Percentiles rank a stretch among this genome's conserved stretches.
phyloP scores from a whole-genome alignment of 2,113 vertebrate species.

The Sinocyclocheilus anophthalmus region DNA sequence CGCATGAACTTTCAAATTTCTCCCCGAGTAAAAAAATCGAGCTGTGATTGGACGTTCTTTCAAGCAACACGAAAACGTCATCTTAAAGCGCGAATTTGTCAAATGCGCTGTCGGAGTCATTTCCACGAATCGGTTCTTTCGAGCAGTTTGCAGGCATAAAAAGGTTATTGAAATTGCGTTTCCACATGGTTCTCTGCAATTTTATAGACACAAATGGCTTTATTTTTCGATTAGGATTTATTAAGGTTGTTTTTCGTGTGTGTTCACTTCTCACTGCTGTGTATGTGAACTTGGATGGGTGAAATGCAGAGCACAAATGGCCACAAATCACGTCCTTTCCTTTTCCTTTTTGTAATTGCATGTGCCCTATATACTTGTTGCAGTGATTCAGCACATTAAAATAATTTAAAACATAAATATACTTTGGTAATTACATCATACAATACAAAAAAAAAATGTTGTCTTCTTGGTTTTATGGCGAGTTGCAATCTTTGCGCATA shows the following conservation, averaged over 20 bases:
- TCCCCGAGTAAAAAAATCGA: background rate
- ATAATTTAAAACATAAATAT: background rate
- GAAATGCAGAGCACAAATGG: too few relatives aligned
- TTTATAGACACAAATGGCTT: background rate
- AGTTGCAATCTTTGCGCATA: too few relatives aligned
- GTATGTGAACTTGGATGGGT: too few relatives aligned
- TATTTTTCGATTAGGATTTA: background rate
- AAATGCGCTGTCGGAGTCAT: background rate
- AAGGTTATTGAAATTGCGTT: background rate
- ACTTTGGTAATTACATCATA: background rate
- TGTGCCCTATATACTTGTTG: background rate
- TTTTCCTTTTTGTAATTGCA: too few relatives aligned
- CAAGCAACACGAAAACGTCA: conserved; percentile 11
- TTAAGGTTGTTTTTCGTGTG: too few relatives aligned
- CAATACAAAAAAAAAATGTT: background rate
- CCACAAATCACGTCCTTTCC: too few relatives aligned
- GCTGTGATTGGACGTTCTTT: conserved; percentile 39
- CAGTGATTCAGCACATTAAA: too few relatives aligned
- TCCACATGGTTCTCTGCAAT: background rate
- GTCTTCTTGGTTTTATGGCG: too few relatives aligned
- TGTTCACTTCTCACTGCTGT: too few relatives aligned
- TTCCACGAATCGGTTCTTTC: background rate
- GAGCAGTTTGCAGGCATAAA: background rate
- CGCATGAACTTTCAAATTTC: conserved; percentile 29
- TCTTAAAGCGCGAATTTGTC: background rate